These are phyloP conservation scores for Brachycybe producta DNA, from an alignment of 2,888 invertebrate genomes.

Conservation along the genomic window DNA sequence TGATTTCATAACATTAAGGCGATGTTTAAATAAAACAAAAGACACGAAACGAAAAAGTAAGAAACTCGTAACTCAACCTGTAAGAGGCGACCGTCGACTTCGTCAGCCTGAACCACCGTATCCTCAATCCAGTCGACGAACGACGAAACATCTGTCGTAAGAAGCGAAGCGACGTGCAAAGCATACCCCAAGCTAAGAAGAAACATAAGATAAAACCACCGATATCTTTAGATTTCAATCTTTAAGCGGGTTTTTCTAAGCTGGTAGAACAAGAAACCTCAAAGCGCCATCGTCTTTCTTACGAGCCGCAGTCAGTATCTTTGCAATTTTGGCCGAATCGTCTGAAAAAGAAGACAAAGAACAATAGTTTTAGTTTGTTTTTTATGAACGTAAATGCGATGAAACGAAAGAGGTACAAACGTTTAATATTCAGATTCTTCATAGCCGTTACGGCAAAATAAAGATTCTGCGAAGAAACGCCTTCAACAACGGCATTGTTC, in stretches of 20 bases:
- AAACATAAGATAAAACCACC: neutral
- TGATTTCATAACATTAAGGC: too few species aligned
- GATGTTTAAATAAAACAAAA: too few species aligned
- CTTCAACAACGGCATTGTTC: slow-evolving; percentile 49
- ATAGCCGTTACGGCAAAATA: slow-evolving; percentile 59
- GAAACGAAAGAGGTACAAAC: slow-evolving; percentile 34
- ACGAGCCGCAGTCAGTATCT: slow-evolving; percentile 57
- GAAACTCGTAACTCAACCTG: slow-evolving; percentile 31
- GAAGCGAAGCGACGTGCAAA: slow-evolving; percentile 63
- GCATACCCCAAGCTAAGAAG: slow-evolving; percentile 60
- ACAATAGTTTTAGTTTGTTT: too few species aligned
- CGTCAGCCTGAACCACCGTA: slow-evolving; percentile 87
- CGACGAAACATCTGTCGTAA: slow-evolving; percentile 42
- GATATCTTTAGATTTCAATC: neutral
- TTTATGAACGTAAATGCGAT: too few species aligned
- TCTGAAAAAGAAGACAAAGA: slow-evolving; percentile 28
- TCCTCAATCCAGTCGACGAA: slow-evolving; percentile 68
- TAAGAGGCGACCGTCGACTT: slow-evolving; percentile 68
- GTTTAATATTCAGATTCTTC: slow-evolving; percentile 49
- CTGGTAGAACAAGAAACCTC: slow-evolving; percentile 35
- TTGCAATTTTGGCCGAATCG: slow-evolving; percentile 53
- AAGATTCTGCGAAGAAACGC: slow-evolving; percentile 52
- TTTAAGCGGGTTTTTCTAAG: neutral
- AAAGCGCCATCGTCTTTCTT: slow-evolving; percentile 71
- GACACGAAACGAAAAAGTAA: too few species aligned